A percentile compares a stretch with the other conserved stretches of the same genome.
phyloP scores from a whole-genome alignment of 2,113 vertebrate genomes.

The Indicator indicator region DNA sequence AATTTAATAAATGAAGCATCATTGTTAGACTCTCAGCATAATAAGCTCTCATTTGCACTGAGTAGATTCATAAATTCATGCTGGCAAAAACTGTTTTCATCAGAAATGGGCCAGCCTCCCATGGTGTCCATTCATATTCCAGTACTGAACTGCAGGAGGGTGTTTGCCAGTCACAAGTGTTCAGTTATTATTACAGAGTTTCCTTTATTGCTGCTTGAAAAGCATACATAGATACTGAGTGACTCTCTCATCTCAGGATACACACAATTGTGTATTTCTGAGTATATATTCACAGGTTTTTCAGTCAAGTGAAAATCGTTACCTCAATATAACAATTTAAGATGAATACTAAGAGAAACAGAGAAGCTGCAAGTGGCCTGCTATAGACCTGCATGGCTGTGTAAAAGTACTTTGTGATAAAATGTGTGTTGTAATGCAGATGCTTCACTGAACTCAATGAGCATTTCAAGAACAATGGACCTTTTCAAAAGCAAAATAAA shows the following conservation, averaged over 20 bases:
- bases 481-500: background rate
- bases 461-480: background rate
- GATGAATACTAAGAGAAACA: conserved; percentile 10
- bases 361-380: background rate
- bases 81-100: conserved; percentile 76
- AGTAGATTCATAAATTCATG: conserved; percentile 73
- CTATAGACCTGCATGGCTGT: background rate
- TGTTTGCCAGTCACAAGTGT: conserved; percentile 51
- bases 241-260: conserved; percentile 54
- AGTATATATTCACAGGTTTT: conserved; percentile 23
- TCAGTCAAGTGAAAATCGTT: conserved; percentile 1
- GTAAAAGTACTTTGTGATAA: background rate
- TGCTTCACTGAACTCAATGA: background rate
- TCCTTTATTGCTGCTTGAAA: conserved; percentile 59
- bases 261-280: background rate
- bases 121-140: conserved; percentile 63
- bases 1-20: conserved; percentile 77
- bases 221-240: conserved; percentile 14
- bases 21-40: conserved; percentile 70
- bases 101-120: conserved; percentile 60
- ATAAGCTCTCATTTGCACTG: conserved; percentile 73
- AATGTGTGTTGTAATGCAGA: background rate
- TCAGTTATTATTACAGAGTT: conserved; percentile 55
- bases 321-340: conserved; percentile 47
- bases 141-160: conserved; percentile 57